Evolutionary conservation across 2,888 invertebrate species (phyloP), one percentile per base, ranked within the genome.

Genomic region (Drosophila birchii): DNA sequence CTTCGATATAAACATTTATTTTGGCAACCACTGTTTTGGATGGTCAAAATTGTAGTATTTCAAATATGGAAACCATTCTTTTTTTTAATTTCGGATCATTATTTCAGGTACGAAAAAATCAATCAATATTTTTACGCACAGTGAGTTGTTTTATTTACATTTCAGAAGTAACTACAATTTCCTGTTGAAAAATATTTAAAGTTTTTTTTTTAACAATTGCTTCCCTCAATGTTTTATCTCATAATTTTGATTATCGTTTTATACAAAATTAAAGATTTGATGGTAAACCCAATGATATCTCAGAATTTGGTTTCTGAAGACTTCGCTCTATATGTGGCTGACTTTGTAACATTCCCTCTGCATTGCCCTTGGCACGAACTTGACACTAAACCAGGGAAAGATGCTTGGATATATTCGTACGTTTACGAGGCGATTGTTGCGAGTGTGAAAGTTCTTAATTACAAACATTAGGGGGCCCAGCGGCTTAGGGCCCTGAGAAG

Each of bases 371-470:
- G 88, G 75, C 88, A 62, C 72, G 77, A 80, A 86, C 84, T 88
- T 84, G 84, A 88, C 88, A 84, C 84, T 86, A 86, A 88, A 83
- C 84, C 84, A n/a, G 41, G 43, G 18, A 26, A 34, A 23, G 36
- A 53, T 23, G 51, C 51, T 36, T 36, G 39, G 86, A 75, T 38
- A 59, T 55, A 55, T 49, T 57, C 41, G 44, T 76, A 88, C 83
- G 74, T 83, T 86, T 88, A 88, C 88, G 83, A 88, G 71, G 83
- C 88, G 89, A 92, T 92, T 92, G 92, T 92, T 89, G 90, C 90
- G 90, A 92, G 92, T 92, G 92, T 92, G 92, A 92, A 92, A 92
- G 91, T 92, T 91, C 91, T 91, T 90, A 90, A 90, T 90, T 90
- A 89, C 90, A 90, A 90, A 89, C 90, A 88, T 90, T 90, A 90